Percentiles rank a stretch among this genome's conserved stretches.
Evolutionary conservation across 2,113 vertebrate species (phyloP).

Genomic region (Poecile atricapillus): DNA sequence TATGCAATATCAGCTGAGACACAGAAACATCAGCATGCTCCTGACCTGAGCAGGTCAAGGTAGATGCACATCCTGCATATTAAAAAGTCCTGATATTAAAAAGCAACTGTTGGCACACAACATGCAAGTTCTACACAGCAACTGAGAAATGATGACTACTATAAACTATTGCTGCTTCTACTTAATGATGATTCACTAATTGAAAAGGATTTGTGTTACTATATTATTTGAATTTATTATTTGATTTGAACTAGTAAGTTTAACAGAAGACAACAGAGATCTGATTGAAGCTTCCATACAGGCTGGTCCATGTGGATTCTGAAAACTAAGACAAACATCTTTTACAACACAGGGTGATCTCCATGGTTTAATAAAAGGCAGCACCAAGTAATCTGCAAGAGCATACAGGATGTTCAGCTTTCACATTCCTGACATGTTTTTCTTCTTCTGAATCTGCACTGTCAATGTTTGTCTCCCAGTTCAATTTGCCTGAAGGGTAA

Average conservation of each 20-base stretch:
- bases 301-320: neutral
- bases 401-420: neutral
- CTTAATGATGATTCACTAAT: neutral
- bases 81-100: neutral
- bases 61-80: neutral
- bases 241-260: neutral
- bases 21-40: neutral
- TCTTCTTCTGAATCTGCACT: neutral
- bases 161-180: neutral
- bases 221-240: neutral
- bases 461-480: conserved; percentile 24
- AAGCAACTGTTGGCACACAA: neutral
- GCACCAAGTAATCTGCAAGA: neutral
- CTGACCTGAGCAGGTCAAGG: neutral
- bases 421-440: conserved; percentile 10
- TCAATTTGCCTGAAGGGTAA: neutral
- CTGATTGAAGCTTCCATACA: neutral
- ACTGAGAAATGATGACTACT: neutral
- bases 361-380: neutral
- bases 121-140: neutral
- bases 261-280: neutral
- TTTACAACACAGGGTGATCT: neutral
- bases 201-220: neutral
- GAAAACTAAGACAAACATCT: conserved; percentile 8
- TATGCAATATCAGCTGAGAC: neutral